Evolutionary conservation across 2,888 invertebrate species (phyloP).

Genomic region (Megastigmus dorsalis): DNA sequence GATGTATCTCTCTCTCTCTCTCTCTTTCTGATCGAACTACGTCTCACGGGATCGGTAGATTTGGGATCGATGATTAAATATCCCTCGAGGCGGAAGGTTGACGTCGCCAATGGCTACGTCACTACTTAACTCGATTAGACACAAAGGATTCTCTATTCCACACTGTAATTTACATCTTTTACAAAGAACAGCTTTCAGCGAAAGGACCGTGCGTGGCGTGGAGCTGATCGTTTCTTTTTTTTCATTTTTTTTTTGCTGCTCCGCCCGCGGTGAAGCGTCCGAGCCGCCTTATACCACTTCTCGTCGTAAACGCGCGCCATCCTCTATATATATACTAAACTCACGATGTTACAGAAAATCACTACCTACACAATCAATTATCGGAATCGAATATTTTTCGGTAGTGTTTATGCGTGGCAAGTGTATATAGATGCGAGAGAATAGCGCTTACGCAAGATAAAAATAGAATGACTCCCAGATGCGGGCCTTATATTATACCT

Average conservation of each 20-base stretch:
- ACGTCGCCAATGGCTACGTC: slow-evolving; percentile 42
- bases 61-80: slow-evolving; percentile 36
- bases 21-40: too few relatives aligned
- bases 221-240: background rate
- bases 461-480: slow-evolving; percentile 13
- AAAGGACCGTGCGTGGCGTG: background rate
- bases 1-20: too few relatives aligned
- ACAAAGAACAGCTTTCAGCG: background rate
- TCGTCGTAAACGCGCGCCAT: background rate
- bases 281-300: background rate
- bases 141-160: slow-evolving; percentile 31
- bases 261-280: too few relatives aligned
- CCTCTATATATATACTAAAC: background rate
- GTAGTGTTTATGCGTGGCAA: background rate
- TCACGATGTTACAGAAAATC: slow-evolving; percentile 31
- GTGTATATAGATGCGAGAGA: too few relatives aligned
- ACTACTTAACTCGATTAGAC: slow-evolving; percentile 49
- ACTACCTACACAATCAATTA: slow-evolving; percentile 41
- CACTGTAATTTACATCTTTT: slow-evolving; percentile 49
- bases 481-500: too few relatives aligned
- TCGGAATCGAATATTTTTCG: slow-evolving; percentile 5
- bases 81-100: slow-evolving; percentile 22
- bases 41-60: slow-evolving; percentile 28
- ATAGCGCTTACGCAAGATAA: background rate
- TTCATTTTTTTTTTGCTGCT: background rate